Base-by-base conservation (phyloP, 2,797 vertebrate genomes). In the Crocodylus rhombifer region DNA sequence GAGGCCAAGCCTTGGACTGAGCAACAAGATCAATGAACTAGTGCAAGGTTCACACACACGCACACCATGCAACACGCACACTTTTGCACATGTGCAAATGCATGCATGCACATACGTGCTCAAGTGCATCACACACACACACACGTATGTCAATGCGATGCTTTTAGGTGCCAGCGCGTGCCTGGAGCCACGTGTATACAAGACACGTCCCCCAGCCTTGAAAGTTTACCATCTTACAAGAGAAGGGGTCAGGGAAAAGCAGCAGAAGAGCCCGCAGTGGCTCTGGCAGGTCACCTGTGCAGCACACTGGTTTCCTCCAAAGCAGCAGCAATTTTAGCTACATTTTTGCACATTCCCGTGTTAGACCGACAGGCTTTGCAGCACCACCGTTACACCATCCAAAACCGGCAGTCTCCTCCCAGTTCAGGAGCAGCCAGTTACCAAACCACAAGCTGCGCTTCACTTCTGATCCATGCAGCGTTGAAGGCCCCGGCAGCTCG, bases 361-460 rank as follows among this genome's bases (percentile, higher is more conserved):
- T n/a, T n/a, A 56, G 13, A 33, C 3, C 36, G 30, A 14, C 17
- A 1, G 14, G 13, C 8, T 33, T 6, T 69, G 3, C 3, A 21
- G n/a, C 25, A 42, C 14, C 33, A 25, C n/a, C 33, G 51, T 16
- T 4, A 30, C 3, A 2, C 13, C 11, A 15, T 3, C 14, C n/a
- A 30, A 6, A 14, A 30, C 16, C n/a, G n/a, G 3, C 4, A 9
- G 23, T 71, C 15, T 30, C n/a, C 3, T 10, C 6, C 2, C n/a
- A 7, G 3, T 26, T 16, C 8, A 12, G 13, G 20, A 30, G 62
- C 26, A 21, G 3, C 62, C 17, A 3, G 4, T 15, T 7, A 10
- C 4, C 23, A 2, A 14, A 36, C 1, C 4, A 23, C 3, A 1
- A 33, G 25, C 58, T 62, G 7, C 23, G 58, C 21, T 26, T 12